These are phyloP conservation scores for Pterocles burchelli DNA, from an alignment of 2,113 vertebrate species.

Conservation along the genomic window DNA sequence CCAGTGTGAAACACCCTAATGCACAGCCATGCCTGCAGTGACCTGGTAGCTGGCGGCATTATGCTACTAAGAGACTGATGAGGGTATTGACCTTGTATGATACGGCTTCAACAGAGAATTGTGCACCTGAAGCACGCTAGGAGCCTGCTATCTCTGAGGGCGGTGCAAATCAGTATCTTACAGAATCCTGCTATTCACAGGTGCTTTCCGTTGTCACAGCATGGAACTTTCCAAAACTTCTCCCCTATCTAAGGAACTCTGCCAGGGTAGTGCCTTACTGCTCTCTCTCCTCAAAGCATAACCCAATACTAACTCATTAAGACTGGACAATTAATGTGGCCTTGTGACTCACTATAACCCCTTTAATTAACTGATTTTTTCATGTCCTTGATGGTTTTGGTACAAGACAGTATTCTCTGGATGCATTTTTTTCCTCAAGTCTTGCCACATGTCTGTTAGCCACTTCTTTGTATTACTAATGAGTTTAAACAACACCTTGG, in stretches of 20 bases:
- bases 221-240: background rate
- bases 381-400: background rate
- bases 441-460: background rate
- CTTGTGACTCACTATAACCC: background rate
- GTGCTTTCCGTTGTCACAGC: background rate
- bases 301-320: background rate
- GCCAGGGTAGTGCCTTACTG: fast-evolving
- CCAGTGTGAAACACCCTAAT: background rate
- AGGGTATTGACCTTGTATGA: background rate
- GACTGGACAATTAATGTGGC: background rate
- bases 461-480: slow-evolving; percentile 31
- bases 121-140: background rate
- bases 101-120: background rate
- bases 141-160: background rate
- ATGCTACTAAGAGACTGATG: background rate
- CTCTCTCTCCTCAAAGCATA: background rate
- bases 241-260: background rate
- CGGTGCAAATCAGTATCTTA: background rate
- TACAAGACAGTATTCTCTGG: background rate
- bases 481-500: slow-evolving; percentile 45
- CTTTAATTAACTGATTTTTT: slow-evolving; percentile 17
- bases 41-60: background rate
- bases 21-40: background rate
- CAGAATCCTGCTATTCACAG: no score
- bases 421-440: background rate